Conservation (phyloP, 2,113 vertebrate species). For the Cyanistes caeruleus region DNA sequence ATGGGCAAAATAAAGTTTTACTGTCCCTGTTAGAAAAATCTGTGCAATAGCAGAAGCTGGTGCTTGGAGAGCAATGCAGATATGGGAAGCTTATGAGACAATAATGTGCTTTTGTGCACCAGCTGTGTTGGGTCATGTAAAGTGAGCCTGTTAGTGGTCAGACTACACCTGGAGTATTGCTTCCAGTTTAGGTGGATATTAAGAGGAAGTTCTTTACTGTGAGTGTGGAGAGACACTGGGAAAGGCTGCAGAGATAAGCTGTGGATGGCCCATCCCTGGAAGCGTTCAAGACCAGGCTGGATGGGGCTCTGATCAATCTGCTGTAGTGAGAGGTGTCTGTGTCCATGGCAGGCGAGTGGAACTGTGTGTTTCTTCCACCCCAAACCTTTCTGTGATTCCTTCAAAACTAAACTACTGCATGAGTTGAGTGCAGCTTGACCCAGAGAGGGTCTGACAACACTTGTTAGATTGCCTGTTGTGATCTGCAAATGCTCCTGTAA, state of each 20-base stretch:
- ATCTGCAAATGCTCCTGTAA: not conserved
- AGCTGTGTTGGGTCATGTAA: not conserved
- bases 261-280: not conserved
- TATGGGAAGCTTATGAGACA: not conserved
- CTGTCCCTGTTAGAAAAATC: not conserved
- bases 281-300: not conserved
- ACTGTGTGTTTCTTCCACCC: not conserved
- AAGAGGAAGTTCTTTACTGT: not conserved
- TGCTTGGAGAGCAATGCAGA: not conserved
- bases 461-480: not conserved
- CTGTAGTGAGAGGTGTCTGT: not conserved
- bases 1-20: not conserved
- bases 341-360: not conserved
- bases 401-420: not conserved
- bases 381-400: not conserved
- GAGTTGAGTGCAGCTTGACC: not conserved
- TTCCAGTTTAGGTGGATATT: not conserved
- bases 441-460: not conserved
- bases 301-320: accelerated
- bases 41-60: not conserved
- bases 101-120: not conserved
- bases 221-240: not conserved
- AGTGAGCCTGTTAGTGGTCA: not conserved
- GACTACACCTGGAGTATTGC: not conserved
- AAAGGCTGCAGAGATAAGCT: not conserved